Conservation (phyloP, 2,113 vertebrate genomes). For the Ramphastos sulfuratus region DNA sequence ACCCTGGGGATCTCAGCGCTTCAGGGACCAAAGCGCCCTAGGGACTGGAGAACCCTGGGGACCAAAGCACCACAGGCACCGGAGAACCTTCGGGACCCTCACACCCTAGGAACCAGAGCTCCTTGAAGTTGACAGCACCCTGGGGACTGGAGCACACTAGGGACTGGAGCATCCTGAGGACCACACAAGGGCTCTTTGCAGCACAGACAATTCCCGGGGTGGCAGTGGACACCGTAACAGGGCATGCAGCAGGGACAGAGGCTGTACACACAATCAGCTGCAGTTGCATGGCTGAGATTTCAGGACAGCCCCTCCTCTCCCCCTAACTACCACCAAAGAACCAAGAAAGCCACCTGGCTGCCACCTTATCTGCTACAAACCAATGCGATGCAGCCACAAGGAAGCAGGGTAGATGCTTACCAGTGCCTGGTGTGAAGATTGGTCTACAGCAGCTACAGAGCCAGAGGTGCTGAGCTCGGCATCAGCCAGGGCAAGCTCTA, state of each 20-base stretch:
- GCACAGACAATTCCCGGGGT: background rate
- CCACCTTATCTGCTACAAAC: background rate
- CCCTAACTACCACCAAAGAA: background rate
- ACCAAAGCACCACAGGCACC: background rate
- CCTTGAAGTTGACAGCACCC: accelerated
- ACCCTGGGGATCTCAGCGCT: background rate
- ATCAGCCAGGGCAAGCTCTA: conserved; percentile 93
- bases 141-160: accelerated
- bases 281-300: background rate
- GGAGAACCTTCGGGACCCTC: too few relatives aligned
- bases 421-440: conserved; percentile 92
- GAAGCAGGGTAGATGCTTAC: conserved; percentile 73
- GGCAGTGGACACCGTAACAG: accelerated
- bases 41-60: background rate
- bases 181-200: background rate
- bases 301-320: background rate
- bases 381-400: accelerated
- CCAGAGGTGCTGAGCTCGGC: conserved; percentile 83
- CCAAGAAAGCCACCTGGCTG: accelerated
- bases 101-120: background rate
- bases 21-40: background rate
- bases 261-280: accelerated
- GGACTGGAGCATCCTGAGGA: background rate
- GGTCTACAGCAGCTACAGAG: conserved; percentile 91
- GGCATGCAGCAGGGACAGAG: background rate